A percentile compares a stretch with the other conserved stretches of the same genome.
Evolutionary conservation across 2,113 vertebrate genomes (phyloP).

Genomic region (Lota lota): DNA sequence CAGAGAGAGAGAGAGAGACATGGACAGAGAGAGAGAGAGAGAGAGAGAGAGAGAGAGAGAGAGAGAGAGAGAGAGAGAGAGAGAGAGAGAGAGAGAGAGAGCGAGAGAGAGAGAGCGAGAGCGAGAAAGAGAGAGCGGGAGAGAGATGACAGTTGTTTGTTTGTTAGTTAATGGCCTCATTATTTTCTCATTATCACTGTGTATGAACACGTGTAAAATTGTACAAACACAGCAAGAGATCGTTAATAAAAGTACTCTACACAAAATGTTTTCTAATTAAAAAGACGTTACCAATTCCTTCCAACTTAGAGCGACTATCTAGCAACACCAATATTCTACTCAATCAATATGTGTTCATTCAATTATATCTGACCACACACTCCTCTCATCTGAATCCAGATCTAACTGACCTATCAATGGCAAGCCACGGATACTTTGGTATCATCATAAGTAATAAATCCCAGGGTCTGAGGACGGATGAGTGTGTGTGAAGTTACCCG

Average conservation of each 20-base stretch:
- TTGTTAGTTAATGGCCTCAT: conserved; percentile 16
- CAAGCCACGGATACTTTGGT: background rate
- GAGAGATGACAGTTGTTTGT: conserved; percentile 3
- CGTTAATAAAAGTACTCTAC: too few species aligned
- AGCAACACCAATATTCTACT: too few species aligned
- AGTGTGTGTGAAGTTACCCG: conserved; percentile 73
- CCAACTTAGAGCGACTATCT: too few species aligned
- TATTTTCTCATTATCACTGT: conserved; percentile 9
- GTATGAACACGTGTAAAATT: conserved; percentile 5
- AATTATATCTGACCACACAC: too few species aligned
- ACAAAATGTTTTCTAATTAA: too few species aligned
- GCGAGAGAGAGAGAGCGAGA: background rate
- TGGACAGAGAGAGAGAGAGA: background rate
- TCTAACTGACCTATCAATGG: too few species aligned
- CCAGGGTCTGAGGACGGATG: background rate
- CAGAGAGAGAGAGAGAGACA: conserved; percentile 27
- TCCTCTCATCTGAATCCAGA: too few species aligned
- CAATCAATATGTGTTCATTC: too few species aligned
- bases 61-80: background rate
- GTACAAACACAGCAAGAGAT: background rate
- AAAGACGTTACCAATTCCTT: too few species aligned
- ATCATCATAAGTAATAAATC: background rate
- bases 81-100: background rate
- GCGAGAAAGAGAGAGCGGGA: background rate
- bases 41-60: background rate